Percentiles rank a stretch among this genome's conserved stretches.
phyloP scores from a whole-genome alignment of 1,140 invertebrate species.

The Anadara kagoshimensis region DNA sequence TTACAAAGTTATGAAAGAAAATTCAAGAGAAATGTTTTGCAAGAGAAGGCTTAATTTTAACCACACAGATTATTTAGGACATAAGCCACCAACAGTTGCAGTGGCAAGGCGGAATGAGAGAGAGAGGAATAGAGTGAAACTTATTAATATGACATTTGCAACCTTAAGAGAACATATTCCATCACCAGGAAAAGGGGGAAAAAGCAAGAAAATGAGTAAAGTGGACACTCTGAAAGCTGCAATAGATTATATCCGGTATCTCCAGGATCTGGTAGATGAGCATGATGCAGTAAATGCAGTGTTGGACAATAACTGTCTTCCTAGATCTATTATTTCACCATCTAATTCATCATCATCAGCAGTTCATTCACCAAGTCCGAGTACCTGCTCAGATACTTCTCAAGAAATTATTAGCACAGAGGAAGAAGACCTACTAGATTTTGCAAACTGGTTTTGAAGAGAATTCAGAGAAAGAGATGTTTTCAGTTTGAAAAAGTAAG shows the following conservation, averaged over 20 bases:
- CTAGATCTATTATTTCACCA: constrained; percentile 9
- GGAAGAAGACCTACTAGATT: constrained; percentile 92
- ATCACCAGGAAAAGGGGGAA: constrained; percentile 57
- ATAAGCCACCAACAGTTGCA: constrained; percentile 79
- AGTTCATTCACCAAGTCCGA: constrained; percentile 78
- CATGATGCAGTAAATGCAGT: constrained; percentile 53
- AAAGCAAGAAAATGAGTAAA: constrained; percentile 78
- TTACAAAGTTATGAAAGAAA: constrained; percentile 49
- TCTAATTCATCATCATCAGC: constrained; percentile 20
- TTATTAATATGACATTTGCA: constrained; percentile 83
- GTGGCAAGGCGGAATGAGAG: constrained; percentile 93
- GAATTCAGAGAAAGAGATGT: background rate
- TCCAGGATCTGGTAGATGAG: constrained; percentile 85
- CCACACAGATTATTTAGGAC: constrained; percentile 48
- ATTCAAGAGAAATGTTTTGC: constrained; percentile 31
- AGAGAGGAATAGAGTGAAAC: constrained; percentile 94
- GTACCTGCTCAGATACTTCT: constrained; percentile 84
- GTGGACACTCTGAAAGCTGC: constrained; percentile 96
- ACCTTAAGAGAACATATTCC: constrained; percentile 67
- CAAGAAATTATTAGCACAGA: constrained; percentile 85
- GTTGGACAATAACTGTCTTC: constrained; percentile 35
- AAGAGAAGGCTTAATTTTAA: constrained; percentile 65
- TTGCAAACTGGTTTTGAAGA: constrained; percentile 83
- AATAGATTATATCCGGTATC: constrained; percentile 92
- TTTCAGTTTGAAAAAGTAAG: too few species aligned